Conservation (phyloP, 1,140 invertebrate species). For the Octopus sinensis region DNA sequence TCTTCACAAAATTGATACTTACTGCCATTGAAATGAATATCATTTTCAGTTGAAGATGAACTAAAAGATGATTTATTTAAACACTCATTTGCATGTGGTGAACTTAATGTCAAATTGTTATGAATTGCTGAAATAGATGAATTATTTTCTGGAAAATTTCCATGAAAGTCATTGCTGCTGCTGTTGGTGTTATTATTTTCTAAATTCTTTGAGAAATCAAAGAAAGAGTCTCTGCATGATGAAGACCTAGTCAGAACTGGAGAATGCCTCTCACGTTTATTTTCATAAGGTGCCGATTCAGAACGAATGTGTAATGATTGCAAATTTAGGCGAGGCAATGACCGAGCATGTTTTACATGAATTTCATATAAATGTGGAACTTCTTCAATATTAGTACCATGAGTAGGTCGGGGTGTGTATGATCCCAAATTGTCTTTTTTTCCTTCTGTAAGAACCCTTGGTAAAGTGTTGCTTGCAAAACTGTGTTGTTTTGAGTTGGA, state of each 20-base stretch:
- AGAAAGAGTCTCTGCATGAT: conserved; percentile 36
- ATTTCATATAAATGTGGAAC: conserved; percentile 44
- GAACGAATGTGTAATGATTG: neutral
- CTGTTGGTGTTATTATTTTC: neutral
- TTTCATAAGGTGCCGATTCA: neutral
- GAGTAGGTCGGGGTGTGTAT: conserved; percentile 22
- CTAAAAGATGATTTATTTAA: too few relatives aligned
- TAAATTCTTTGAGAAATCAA: conserved; percentile 16
- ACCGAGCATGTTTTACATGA: conserved; percentile 34
- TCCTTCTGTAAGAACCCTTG: conserved; percentile 27
- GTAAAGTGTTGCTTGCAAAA: neutral
- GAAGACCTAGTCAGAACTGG: conserved; percentile 26
- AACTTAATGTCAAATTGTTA: too few relatives aligned
- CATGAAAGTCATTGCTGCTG: neutral
- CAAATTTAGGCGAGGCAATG: neutral
- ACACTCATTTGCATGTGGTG: too few relatives aligned
- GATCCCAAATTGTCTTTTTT: conserved; percentile 18
- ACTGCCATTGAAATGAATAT: too few relatives aligned
- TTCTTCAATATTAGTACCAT: conserved; percentile 45
- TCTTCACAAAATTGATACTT: too few relatives aligned
- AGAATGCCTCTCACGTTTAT: neutral
- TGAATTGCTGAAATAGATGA: neutral
- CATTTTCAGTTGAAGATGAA: too few relatives aligned
- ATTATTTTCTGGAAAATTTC: neutral
- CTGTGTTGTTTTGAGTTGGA: neutral